A percentile compares a stretch with the other conserved stretches of the same genome.
These are phyloP conservation scores for Lontra canadensis DNA, from an alignment of 2,113 vertebrate genomes.

Conservation along the genomic window DNA sequence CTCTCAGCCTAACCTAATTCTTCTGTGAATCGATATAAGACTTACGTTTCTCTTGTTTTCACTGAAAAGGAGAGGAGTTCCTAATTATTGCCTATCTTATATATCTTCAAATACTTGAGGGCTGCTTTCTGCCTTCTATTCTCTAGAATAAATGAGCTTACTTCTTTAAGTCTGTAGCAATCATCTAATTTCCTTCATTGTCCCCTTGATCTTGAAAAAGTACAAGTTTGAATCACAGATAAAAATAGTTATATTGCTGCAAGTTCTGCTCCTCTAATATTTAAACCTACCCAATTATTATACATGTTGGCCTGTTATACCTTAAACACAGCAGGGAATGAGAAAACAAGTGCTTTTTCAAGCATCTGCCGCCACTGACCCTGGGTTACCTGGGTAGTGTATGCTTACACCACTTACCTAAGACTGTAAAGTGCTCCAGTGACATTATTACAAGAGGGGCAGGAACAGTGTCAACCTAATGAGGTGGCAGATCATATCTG, in stretches of 20 bases:
- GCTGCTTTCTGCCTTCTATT: neutral
- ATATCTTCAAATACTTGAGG: neutral
- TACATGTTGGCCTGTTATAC: neutral
- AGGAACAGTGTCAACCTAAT: constrained; percentile 77
- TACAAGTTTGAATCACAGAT: neutral
- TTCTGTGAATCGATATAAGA: neutral
- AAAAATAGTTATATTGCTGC: neutral
- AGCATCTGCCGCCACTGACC: constrained; percentile 61
- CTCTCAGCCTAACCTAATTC: neutral
- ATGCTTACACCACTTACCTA: constrained; percentile 52
- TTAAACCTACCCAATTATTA: neutral
- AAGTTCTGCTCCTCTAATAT: neutral
- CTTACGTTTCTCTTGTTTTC: neutral
- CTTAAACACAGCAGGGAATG: constrained; percentile 1
- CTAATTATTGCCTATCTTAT: neutral
- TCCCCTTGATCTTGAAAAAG: constrained; percentile 6
- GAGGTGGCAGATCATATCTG: constrained; percentile 74
- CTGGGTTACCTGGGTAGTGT: constrained; percentile 38
- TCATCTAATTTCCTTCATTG: constrained; percentile 9
- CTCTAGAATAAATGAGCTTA: constrained; percentile 15
- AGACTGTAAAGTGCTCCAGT: constrained; percentile 68
- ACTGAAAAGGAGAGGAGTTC: neutral
- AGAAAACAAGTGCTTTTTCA: neutral
- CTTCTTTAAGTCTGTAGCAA: neutral
- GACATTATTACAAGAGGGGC: constrained; percentile 80